Percentiles rank a stretch among this genome's conserved stretches.
phyloP scores from a whole-genome alignment of 2,113 vertebrate species.

The Urocolius indicus region DNA sequence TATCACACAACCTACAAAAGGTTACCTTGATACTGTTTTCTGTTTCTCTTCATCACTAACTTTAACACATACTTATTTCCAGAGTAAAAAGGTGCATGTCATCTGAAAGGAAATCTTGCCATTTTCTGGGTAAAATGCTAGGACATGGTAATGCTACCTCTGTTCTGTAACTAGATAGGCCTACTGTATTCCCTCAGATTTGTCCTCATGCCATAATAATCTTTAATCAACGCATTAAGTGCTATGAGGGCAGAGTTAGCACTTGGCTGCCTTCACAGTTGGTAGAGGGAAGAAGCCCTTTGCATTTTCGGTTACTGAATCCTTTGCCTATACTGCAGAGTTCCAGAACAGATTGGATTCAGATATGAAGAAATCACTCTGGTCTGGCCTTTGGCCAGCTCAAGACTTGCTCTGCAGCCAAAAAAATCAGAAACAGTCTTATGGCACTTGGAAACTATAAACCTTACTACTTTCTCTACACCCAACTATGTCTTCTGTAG shows the following conservation, averaged over 20 bases:
- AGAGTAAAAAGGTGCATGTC: neutral
- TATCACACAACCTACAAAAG: neutral
- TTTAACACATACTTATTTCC: neutral
- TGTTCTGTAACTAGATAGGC: neutral
- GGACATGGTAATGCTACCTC: neutral
- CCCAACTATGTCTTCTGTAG: neutral
- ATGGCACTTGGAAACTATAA: neutral
- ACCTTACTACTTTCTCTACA: neutral
- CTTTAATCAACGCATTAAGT: neutral
- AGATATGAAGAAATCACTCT: neutral
- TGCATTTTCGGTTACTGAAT: neutral
- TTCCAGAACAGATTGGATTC: neutral
- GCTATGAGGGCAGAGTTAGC: neutral
- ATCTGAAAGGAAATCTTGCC: neutral
- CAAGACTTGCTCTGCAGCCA: neutral
- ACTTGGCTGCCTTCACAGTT: neutral
- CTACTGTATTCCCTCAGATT: neutral
- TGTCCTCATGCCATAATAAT: neutral
- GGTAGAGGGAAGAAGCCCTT: neutral
- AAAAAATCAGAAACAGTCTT: neutral
- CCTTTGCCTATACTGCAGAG: neutral
- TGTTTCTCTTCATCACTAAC: neutral
- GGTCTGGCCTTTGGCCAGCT: neutral
- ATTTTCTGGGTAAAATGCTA: slow-evolving; percentile 26
- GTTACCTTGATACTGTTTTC: neutral